Evolutionary conservation across 2,113 vertebrate genomes (phyloP).

Genomic region (Lucifuga dentata): DNA sequence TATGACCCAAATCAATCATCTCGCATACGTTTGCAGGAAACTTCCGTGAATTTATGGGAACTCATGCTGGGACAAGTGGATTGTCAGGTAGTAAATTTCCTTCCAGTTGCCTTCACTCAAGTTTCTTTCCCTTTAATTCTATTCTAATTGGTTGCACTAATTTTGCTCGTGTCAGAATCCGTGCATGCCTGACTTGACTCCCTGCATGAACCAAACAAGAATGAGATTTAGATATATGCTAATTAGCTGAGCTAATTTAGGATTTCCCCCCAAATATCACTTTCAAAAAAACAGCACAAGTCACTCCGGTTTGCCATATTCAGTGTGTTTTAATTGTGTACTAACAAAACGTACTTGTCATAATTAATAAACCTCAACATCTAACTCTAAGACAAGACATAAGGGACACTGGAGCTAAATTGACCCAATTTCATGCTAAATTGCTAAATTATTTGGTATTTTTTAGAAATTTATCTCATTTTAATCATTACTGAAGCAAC

Average conservation of each 20-base stretch:
- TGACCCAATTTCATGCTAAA: too few relatives aligned
- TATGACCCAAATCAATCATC: constrained; percentile 79
- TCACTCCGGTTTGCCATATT: constrained; percentile 24
- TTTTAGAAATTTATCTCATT: too few relatives aligned
- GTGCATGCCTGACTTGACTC: constrained; percentile 61
- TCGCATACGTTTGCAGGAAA: constrained; percentile 86
- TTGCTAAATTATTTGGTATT: too few relatives aligned
- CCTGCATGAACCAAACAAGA: constrained; percentile 46
- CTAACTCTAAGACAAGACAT: constrained; percentile 4
- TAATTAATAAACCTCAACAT: constrained; percentile 3
- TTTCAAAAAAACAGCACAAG: constrained; percentile 14
- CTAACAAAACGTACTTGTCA: constrained; percentile 52
- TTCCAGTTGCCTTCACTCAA: constrained; percentile 68
- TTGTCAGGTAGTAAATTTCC: constrained; percentile 84
- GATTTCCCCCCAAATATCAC: too few relatives aligned
- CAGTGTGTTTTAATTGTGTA: constrained; percentile 25
- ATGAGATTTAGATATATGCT: constrained; percentile 2
- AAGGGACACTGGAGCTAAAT: background rate
- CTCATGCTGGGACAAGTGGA: constrained; percentile 84
- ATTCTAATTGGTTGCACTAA: constrained; percentile 57
- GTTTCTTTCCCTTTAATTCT: constrained; percentile 39
- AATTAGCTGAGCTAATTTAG: background rate
- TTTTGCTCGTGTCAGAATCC: constrained; percentile 32
- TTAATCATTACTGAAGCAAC: too few relatives aligned
- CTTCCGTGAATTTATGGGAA: constrained; percentile 86